A percentile compares a stretch with the other conserved stretches of the same genome.
Conservation (phyloP, 2,888 invertebrate genomes). For the Cephus runcator region DNA sequence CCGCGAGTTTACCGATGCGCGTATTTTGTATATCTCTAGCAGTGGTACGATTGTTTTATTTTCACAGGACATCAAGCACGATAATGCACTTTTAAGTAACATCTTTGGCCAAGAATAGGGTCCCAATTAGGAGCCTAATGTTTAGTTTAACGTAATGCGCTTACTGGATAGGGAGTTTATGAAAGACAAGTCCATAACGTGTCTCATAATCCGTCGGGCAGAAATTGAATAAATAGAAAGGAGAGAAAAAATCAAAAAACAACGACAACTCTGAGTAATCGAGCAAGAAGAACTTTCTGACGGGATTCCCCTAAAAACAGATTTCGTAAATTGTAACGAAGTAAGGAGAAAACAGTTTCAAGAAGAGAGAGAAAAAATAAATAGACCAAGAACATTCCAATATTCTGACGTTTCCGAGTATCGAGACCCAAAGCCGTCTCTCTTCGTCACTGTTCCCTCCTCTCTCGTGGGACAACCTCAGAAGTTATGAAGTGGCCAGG, state of each 20-base stretch:
- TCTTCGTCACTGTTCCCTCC: neutral
- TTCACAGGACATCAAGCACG: neutral
- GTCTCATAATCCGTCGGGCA: neutral
- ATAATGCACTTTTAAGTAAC: neutral
- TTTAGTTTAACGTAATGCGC: neutral
- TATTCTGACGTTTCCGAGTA: conserved; percentile 2
- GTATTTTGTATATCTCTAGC: neutral
- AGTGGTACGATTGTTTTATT: neutral
- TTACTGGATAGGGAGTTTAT: neutral
- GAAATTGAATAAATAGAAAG: neutral
- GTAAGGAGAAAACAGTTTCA: neutral
- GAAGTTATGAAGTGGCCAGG: neutral
- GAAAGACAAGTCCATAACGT: neutral
- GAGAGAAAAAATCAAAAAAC: neutral
- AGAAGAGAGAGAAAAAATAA: neutral
- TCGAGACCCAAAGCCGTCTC: neutral
- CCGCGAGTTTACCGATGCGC: neutral
- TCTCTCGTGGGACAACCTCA: neutral
- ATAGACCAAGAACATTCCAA: neutral
- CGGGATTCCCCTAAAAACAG: neutral
- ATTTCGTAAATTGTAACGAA: neutral
- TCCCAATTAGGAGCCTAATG: neutral
- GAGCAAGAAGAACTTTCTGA: neutral
- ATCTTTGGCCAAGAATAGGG: neutral
- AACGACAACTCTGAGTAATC: neutral